Evolutionary conservation across 1,140 invertebrate species (phyloP).

Genomic region (Drosophila subobscura): DNA sequence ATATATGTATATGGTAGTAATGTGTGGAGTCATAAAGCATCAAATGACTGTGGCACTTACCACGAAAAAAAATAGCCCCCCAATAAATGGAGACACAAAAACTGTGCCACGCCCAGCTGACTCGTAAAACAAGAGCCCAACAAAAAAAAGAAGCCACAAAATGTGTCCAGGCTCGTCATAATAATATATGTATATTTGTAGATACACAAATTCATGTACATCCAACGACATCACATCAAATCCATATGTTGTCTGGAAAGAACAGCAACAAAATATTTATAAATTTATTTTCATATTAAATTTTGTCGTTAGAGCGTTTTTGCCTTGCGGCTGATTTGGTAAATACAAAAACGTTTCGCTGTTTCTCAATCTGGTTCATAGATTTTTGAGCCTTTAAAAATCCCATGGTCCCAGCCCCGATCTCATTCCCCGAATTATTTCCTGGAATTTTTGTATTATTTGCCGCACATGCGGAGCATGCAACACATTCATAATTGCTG

Average conservation of each 20-base stretch:
- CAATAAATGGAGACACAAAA: constrained; percentile 51
- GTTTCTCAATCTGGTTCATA: constrained; percentile 1
- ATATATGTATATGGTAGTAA: constrained; percentile 18
- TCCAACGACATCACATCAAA: constrained; percentile 50
- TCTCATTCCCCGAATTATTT: constrained; percentile 2
- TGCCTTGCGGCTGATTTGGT: constrained; percentile 13
- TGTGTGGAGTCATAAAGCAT: constrained; percentile 34
- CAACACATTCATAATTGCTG: constrained; percentile 36
- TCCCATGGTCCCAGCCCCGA: background rate
- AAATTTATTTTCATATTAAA: constrained; percentile 29
- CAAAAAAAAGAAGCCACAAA: constrained; percentile 49
- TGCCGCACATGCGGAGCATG: constrained; percentile 60
- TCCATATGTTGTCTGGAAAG: constrained; percentile 53
- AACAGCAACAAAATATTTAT: constrained; percentile 7
- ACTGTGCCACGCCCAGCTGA: constrained; percentile 34
- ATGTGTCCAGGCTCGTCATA: constrained; percentile 45
- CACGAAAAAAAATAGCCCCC: constrained; percentile 4
- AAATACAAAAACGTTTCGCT: constrained; percentile 34
- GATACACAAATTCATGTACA: constrained; percentile 12
- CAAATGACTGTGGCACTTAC: constrained; percentile 29
- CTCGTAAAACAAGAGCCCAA: constrained; percentile 37
- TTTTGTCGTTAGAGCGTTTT: constrained; percentile 34
- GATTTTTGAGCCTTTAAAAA: constrained; percentile 8
- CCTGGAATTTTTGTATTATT: constrained; percentile 18
- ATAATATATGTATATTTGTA: constrained; percentile 32